Base-by-base conservation (phyloP, 2,888 invertebrate genomes). In the Pecten maximus region DNA sequence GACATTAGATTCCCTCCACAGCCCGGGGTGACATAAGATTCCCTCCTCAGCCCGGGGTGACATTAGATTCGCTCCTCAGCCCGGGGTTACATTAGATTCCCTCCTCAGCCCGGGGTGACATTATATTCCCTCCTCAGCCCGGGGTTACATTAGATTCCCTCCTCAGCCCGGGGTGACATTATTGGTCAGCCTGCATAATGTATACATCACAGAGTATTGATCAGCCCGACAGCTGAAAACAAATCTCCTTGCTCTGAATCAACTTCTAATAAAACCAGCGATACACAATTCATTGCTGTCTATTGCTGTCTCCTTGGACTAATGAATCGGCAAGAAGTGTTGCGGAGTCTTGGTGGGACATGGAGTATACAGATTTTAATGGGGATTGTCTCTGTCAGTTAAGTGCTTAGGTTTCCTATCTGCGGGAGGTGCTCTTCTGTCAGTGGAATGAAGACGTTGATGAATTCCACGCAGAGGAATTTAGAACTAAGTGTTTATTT, bases 161-260 rank as follows among this genome's bases (percentile, higher is more conserved):
- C 50, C 19, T 16, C 28, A 3, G 35, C 28, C 74, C 74, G 6
- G 74, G 74, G 74, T 6, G 74, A 23, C 23, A 35, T 19, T 54
- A 19, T 74, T 10, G 28, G 74, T 35, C 74, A 35, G 74, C 74
- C 35, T 35, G 28, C 44, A n/a, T n/a, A n/a, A n/a, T 44, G 10
- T 35, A 35, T 74, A 74, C 35, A 74, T 74, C 74, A 74, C 74
- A 28, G 2, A 74, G 74, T 74, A 74, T 74, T 74, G 74, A 74
- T 74, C 35, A 35, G 35, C 0, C 10, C 28, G 74, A 74, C 74
- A 74, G 74, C 74, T 74, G 35, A 74, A 74, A 74, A 74, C 74
- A 74, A 74, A 74, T 74, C 74, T 74, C 74, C 74, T 74, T 74
- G 74, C 74, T 74, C 74, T 23, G 28, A 74, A 74, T 74, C 74